Percentiles rank a stretch among this genome's conserved stretches.
phyloP scores from a whole-genome alignment of 2,888 invertebrate species.

The Chromoteleia sp. region DNA sequence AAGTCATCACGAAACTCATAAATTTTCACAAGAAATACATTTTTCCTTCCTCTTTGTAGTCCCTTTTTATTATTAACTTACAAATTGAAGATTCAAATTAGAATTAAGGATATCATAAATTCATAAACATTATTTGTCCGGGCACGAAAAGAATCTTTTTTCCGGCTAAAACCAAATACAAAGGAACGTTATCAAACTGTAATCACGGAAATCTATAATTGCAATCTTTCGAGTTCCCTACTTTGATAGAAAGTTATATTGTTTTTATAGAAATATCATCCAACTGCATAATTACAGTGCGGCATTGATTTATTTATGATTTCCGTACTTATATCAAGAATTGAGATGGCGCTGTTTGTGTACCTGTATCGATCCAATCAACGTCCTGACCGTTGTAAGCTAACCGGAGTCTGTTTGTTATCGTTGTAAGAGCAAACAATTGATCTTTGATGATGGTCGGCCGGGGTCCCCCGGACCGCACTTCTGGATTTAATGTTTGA shows the following conservation, averaged over 20 bases:
- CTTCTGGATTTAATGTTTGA: conserved; percentile 90
- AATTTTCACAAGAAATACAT: no score
- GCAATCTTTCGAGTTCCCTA: no score
- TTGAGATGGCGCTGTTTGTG: conserved; percentile 26
- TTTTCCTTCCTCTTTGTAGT: no score
- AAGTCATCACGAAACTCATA: no score
- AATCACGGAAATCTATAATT: no score
- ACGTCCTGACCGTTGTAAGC: conserved; percentile 97
- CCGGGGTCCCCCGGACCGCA: conserved; percentile 85
- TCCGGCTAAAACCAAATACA: no score
- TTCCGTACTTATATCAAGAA: conserved; percentile 24
- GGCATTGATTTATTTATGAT: conserved; percentile 22
- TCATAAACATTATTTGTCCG: no score
- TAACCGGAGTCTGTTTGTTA: conserved; percentile 92
- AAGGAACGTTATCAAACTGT: no score
- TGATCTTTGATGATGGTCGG: conserved; percentile 88
- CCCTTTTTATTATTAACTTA: no score
- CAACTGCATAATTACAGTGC: not conserved
- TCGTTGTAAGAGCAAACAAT: conserved; percentile 90
- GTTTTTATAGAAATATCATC: not conserved
- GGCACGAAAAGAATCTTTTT: no score
- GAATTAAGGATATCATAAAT: no score
- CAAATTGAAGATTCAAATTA: no score
- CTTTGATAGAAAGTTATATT: not conserved
- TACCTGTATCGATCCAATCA: conserved; percentile 91